These are phyloP conservation scores for Timandra comae DNA, from an alignment of 2,888 invertebrate genomes.

Conservation along the genomic window DNA sequence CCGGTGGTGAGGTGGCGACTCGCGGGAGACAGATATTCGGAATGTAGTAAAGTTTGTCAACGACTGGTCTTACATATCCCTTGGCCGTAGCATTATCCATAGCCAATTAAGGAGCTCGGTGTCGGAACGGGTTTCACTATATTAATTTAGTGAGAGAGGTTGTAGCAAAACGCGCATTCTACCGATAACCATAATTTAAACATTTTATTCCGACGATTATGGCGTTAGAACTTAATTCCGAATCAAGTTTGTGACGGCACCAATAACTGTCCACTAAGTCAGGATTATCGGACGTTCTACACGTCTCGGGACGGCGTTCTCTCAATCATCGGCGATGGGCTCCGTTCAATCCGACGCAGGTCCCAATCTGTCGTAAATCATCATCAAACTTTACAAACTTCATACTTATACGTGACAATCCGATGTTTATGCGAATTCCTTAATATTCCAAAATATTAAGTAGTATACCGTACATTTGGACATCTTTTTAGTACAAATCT, in stretches of 20 bases:
- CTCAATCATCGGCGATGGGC: constrained; percentile 20
- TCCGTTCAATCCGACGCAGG: constrained; percentile 3
- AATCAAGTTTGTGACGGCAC: constrained; percentile 33
- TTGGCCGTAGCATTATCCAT: constrained; percentile 27
- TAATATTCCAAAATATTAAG: too few species aligned
- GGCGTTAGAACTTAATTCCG: constrained; percentile 43
- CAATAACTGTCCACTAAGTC: constrained; percentile 45
- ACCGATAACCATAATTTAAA: constrained; percentile 39
- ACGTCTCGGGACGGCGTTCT: constrained; percentile 32
- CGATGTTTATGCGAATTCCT: constrained; percentile 23
- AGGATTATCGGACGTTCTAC: constrained; percentile 38
- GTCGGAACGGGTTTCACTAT: constrained; percentile 32
- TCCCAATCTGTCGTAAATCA: constrained; percentile 22
- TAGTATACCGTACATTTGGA: too few species aligned
- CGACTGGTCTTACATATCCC: constrained; percentile 19
- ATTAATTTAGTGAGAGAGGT: constrained; percentile 31
- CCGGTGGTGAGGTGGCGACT: too few species aligned
- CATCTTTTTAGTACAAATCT: too few species aligned
- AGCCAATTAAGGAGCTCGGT: constrained; percentile 39
- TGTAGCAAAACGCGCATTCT: constrained; percentile 26
- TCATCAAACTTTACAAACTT: constrained; percentile 15
- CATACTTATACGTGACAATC: constrained; percentile 21
- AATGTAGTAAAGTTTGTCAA: constrained; percentile 24
- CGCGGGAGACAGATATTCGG: too few species aligned
- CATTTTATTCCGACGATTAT: constrained; percentile 37